Evolutionary conservation across 2,888 invertebrate genomes (phyloP).

Genomic region (Drosophila demipolita): DNA sequence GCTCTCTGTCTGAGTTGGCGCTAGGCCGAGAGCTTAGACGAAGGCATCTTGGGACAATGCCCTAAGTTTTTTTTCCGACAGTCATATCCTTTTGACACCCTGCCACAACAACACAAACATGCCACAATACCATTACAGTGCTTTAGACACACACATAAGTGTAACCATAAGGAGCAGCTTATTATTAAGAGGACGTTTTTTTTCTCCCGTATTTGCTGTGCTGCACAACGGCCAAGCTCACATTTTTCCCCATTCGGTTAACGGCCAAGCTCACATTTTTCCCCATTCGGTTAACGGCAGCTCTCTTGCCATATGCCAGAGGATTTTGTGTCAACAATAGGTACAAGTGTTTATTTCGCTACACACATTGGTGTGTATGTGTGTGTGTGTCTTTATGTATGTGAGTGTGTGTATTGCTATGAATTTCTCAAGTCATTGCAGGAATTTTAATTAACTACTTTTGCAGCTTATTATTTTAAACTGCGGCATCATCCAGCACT

Average conservation of each 20-base stretch:
- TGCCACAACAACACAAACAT: conserved; percentile 1
- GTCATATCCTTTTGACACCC: conserved; percentile 55
- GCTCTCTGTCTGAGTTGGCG: conserved; percentile 37
- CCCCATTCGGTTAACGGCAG: conserved; percentile 7
- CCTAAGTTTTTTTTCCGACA: conserved; percentile 65
- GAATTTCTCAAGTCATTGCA: conserved; percentile 55
- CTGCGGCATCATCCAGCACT: background rate
- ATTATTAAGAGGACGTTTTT: conserved; percentile 61
- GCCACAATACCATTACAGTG: conserved; percentile 9
- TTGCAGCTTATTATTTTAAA: conserved; percentile 16
- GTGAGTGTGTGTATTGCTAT: conserved; percentile 21
- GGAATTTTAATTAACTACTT: conserved; percentile 78
- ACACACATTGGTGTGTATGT: conserved; percentile 12
- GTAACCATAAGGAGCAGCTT: conserved; percentile 51
- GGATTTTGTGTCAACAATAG: conserved; percentile 61
- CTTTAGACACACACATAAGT: conserved; percentile 20
- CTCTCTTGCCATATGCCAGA: conserved; percentile 51
- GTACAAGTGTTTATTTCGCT: conserved; percentile 49
- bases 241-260: conserved; percentile 25
- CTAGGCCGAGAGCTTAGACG: conserved; percentile 71
- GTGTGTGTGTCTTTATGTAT: conserved; percentile 20
- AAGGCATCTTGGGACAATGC: conserved; percentile 68
- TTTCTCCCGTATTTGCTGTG: conserved; percentile 56
- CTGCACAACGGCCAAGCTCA: conserved; percentile 26
- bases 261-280: conserved; percentile 32